Evolutionary conservation across 2,888 invertebrate species (phyloP).

Genomic region (Tinea pellionella): DNA sequence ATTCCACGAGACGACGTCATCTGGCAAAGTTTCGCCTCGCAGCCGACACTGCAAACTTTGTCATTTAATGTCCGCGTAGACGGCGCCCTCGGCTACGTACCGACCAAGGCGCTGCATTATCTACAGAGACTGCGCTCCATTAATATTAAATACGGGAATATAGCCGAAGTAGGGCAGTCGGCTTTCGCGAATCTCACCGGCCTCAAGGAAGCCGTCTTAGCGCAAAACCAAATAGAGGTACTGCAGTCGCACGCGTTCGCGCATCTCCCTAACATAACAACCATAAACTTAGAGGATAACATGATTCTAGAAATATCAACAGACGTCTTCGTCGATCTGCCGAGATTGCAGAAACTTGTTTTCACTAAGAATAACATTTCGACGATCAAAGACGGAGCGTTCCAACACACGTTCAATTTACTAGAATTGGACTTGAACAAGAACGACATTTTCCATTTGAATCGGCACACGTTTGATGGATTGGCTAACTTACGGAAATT

Average conservation of each 20-base stretch:
- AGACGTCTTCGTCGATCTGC: slow-evolving; percentile 79
- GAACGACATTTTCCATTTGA: slow-evolving; percentile 80
- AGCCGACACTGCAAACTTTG: slow-evolving; percentile 76
- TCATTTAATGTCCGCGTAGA: slow-evolving; percentile 78
- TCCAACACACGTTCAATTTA: slow-evolving; percentile 77
- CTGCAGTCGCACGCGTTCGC: slow-evolving; percentile 79
- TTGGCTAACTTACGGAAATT: slow-evolving; percentile 78
- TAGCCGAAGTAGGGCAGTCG: slow-evolving; percentile 75
- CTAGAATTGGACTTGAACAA: slow-evolving; percentile 84
- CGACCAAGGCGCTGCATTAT: slow-evolving; percentile 75
- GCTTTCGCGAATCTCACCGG: slow-evolving; percentile 81
- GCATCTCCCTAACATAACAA: slow-evolving; percentile 75
- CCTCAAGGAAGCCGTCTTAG: slow-evolving; percentile 74
- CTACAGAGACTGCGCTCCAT: slow-evolving; percentile 75
- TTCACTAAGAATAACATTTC: slow-evolving; percentile 90
- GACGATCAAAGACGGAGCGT: slow-evolving; percentile 86
- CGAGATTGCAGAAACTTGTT: slow-evolving; percentile 77
- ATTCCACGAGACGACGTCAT: slow-evolving; percentile 76
- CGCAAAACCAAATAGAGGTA: slow-evolving; percentile 76
- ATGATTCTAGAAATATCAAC: slow-evolving; percentile 79
- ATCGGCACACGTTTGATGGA: slow-evolving; percentile 82
- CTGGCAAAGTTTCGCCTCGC: slow-evolving; percentile 81
- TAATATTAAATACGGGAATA: slow-evolving; percentile 78
- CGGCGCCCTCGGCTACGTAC: slow-evolving; percentile 77
- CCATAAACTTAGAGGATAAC: slow-evolving; percentile 81